Base-by-base conservation (phyloP, 2,113 vertebrate genomes). In the Excalfactoria chinensis region DNA sequence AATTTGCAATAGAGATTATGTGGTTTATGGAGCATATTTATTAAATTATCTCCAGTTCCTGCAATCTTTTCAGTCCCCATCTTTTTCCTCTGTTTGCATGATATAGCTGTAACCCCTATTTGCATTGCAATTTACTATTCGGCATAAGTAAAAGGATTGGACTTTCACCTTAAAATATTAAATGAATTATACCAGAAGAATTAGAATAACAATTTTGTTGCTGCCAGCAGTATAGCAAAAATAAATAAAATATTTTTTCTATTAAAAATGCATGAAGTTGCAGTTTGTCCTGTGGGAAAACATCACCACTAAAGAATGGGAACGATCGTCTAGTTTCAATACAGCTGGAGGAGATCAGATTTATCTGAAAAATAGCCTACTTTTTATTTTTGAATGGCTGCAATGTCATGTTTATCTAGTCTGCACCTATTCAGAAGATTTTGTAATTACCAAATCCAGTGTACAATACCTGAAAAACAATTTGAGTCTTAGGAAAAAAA, bases 1-100 rank as follows among this genome's bases (percentile, higher is more conserved):
- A 81, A 93, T 66, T 84, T 13, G 2, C 81, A 84, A 86, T 71
- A 68, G 76, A 80, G 34, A 89, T 85, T 82, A 82, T 34, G 19
- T 55, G 6, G 62, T 88, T 84, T 94, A 69, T 73, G 55, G 56
- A 79, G 63, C 56, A 88, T 44, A 48, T 62, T 18, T 84, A 86
- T 90, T 72, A 92, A 64, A 94, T 90, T 90, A 84, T 26, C 3
- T 75, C 26, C 9, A 72, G 34, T 84, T 93, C 2, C 14, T 34
- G 13, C 7, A 88, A 44, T 69, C 12, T 79, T 91, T 81, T 82
- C 64, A 73, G 17, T 1, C 23, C 32, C n/a, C 8, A 58, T 69
- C 8, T 60, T 90, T 85, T 68, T 76, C 18, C 6, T 25, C 16
- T 93, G n/a, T 73, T 67, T 77, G 5, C 34, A 22, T 44, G 78